Evolutionary conservation across 2,113 vertebrate species (phyloP).

Genomic region (Rhadina sibilatrix): DNA sequence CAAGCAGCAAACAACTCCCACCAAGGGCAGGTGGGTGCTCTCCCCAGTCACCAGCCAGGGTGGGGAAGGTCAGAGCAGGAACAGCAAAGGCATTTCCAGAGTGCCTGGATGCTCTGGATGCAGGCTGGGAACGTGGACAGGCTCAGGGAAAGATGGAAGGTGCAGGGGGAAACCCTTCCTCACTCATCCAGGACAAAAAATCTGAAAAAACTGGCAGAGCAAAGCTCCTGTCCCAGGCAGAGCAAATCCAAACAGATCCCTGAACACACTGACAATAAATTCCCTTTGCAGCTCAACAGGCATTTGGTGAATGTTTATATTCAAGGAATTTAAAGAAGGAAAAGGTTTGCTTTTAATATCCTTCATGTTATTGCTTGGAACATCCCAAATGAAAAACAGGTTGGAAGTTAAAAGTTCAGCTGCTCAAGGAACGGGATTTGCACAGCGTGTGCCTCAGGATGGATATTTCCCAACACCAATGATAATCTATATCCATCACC

Average conservation of each 20-base stretch:
- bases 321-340: background rate
- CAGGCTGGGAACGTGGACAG: background rate
- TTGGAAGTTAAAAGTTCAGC: background rate
- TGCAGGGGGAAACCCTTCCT: background rate
- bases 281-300: background rate
- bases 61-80: background rate
- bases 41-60: rapidly evolving
- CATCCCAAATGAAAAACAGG: background rate
- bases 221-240: background rate
- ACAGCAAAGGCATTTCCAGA: background rate
- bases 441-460: background rate
- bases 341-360: background rate
- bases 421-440: background rate
- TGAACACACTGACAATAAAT: background rate
- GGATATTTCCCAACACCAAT: background rate
- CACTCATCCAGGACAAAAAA: background rate
- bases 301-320: background rate
- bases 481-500: background rate
- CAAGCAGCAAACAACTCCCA: background rate
- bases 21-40: background rate
- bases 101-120: background rate
- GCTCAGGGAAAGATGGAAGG: background rate
- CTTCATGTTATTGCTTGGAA: background rate
- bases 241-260: background rate
- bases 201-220: background rate